A percentile compares a stretch with the other conserved stretches of the same genome.
Conservation (phyloP, 2,113 vertebrate genomes). For the Caloenas nicobarica region DNA sequence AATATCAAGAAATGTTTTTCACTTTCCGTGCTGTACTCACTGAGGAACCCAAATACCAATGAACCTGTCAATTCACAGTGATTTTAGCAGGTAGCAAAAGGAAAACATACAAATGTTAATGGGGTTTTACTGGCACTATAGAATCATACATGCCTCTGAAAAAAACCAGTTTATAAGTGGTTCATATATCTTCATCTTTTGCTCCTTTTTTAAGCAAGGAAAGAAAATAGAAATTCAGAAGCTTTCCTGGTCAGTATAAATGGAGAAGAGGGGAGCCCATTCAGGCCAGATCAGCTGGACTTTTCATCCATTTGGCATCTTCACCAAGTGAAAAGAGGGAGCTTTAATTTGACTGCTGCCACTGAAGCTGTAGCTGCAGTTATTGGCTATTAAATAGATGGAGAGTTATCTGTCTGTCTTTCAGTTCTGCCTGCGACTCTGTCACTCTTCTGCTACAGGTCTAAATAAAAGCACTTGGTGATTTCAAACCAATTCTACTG, state of each 20-base stretch:
- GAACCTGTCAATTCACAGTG: background rate
- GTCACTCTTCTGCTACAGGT: background rate
- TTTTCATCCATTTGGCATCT: background rate
- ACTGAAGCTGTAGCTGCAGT: background rate
- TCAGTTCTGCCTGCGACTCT: background rate
- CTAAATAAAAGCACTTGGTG: background rate
- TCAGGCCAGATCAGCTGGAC: background rate
- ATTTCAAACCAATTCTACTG: background rate
- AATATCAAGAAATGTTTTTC: background rate
- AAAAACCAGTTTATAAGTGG: background rate
- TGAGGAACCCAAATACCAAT: background rate
- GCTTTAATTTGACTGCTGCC: background rate
- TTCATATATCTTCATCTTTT: background rate
- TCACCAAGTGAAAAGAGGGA: background rate
- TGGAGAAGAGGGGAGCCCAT: fast-evolving
- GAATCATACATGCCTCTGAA: background rate
- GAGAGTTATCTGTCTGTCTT: background rate
- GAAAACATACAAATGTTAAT: background rate
- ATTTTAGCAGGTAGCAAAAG: background rate
- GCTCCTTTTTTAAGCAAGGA: background rate
- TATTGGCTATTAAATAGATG: background rate
- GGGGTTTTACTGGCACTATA: background rate
- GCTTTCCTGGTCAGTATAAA: background rate
- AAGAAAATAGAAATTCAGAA: background rate
- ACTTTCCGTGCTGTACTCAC: background rate